phyloP scores from a whole-genome alignment of 2,888 invertebrate species.

The Calameuta idolon region DNA sequence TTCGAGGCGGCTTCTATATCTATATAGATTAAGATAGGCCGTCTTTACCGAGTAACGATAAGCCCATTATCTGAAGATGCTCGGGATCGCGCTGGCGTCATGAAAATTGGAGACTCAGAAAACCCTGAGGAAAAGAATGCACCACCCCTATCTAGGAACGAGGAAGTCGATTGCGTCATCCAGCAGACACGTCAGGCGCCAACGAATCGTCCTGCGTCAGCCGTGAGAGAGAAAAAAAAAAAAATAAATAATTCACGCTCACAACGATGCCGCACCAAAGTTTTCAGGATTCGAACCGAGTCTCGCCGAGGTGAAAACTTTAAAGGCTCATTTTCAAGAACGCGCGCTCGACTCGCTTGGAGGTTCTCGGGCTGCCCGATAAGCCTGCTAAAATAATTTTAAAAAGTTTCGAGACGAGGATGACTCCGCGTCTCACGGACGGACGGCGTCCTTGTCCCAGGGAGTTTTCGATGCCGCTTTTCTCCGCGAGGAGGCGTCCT shows the following conservation, averaged over 20 bases:
- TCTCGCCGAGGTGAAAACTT: background rate
- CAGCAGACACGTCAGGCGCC: background rate
- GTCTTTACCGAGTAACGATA: conserved; percentile 3
- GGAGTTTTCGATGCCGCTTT: background rate
- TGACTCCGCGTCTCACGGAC: background rate
- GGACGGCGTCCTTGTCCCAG: background rate
- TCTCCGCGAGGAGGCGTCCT: background rate
- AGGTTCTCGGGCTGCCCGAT: background rate
- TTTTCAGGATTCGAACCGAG: background rate
- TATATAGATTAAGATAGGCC: background rate
- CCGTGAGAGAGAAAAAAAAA: background rate
- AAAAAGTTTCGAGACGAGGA: background rate
- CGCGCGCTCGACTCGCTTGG: too few relatives aligned
- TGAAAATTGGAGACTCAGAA: background rate
- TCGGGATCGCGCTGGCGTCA: background rate
- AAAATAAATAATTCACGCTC: background rate
- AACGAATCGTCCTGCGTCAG: background rate
- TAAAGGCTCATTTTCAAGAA: background rate
- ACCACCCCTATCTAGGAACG: background rate
- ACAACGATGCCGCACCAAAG: background rate
- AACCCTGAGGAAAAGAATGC: background rate
- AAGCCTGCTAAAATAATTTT: background rate
- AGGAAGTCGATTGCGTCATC: conserved; percentile 5
- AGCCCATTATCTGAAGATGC: background rate
- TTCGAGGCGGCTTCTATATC: background rate